phyloP scores from a whole-genome alignment of 2,113 vertebrate species.

The Triplophysa dalaica region DNA sequence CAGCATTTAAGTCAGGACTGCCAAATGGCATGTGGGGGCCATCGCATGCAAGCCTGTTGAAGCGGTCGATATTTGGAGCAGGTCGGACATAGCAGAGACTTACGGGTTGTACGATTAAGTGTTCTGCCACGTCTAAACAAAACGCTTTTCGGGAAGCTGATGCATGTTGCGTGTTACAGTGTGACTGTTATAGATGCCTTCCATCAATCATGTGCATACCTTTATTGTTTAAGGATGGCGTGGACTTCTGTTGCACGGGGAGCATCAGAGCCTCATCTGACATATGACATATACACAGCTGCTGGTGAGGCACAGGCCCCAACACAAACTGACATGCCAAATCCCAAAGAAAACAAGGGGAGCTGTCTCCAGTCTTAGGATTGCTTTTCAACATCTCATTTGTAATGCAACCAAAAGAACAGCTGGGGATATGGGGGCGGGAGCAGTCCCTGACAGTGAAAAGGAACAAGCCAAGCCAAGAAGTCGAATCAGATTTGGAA shows the following conservation, averaged over 20 bases:
- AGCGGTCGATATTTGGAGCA: constrained; percentile 8
- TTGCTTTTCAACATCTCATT: constrained; percentile 79
- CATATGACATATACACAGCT: constrained; percentile 60
- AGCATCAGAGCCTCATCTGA: constrained; percentile 45
- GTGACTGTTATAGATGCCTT: constrained; percentile 37
- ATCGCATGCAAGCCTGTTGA: background rate
- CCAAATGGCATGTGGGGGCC: background rate
- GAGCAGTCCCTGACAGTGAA: constrained; percentile 46
- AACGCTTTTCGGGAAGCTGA: constrained; percentile 9
- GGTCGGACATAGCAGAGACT: constrained; percentile 8
- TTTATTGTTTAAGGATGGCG: constrained; percentile 49
- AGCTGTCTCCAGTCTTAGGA: constrained; percentile 70
- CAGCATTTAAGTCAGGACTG: background rate
- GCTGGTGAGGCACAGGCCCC: constrained; percentile 57
- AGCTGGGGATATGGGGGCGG: constrained; percentile 66
- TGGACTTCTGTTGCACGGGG: constrained; percentile 45
- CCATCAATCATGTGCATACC: constrained; percentile 46
- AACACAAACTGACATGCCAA: constrained; percentile 67
- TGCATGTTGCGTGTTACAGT: constrained; percentile 16
- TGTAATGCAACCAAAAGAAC: constrained; percentile 77
- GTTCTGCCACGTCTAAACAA: background rate
- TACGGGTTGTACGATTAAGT: constrained; percentile 13
- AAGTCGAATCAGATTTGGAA: background rate
- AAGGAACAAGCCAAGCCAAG: constrained; percentile 37
- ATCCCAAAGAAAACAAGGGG: constrained; percentile 73